Evolutionary conservation across 1,140 invertebrate species (phyloP).

Genomic region (Leptinotarsa undecemlineata): DNA sequence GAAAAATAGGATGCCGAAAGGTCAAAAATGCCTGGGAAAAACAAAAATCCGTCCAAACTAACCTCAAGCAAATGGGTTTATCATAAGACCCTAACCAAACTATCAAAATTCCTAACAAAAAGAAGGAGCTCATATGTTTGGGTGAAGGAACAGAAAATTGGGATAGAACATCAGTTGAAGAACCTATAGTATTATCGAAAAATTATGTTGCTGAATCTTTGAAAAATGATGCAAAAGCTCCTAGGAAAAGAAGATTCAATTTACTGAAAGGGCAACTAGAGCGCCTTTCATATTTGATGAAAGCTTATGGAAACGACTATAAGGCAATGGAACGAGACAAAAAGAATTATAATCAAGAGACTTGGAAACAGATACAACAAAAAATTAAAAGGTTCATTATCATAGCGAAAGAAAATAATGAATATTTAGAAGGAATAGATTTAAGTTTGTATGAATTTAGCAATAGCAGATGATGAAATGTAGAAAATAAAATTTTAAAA

Average conservation of each 20-base stretch:
- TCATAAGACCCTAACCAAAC: conserved; percentile 75
- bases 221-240: conserved; percentile 74
- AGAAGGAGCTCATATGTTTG: conserved; percentile 61
- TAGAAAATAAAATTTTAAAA: too few species aligned
- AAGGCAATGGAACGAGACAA: too few species aligned
- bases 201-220: conserved; percentile 68
- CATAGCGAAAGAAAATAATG: too few species aligned
- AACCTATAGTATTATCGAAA: conserved; percentile 25
- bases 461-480: too few species aligned
- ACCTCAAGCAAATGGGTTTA: conserved; percentile 82
- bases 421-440: too few species aligned
- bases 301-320: too few species aligned
- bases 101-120: conserved; percentile 69
- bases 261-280: conserved; percentile 77
- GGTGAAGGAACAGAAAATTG: conserved; percentile 44
- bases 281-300: too few species aligned
- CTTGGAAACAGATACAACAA: too few species aligned
- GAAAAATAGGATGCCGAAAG: conserved; percentile 67
- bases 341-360: too few species aligned
- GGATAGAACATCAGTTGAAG: conserved; percentile 56
- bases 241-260: conserved; percentile 66
- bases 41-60: conserved; percentile 67
- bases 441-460: too few species aligned
- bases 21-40: conserved; percentile 78
- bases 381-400: too few species aligned